Base-by-base conservation (phyloP, 2,888 invertebrate genomes). In the Iselma pallidipennis region DNA sequence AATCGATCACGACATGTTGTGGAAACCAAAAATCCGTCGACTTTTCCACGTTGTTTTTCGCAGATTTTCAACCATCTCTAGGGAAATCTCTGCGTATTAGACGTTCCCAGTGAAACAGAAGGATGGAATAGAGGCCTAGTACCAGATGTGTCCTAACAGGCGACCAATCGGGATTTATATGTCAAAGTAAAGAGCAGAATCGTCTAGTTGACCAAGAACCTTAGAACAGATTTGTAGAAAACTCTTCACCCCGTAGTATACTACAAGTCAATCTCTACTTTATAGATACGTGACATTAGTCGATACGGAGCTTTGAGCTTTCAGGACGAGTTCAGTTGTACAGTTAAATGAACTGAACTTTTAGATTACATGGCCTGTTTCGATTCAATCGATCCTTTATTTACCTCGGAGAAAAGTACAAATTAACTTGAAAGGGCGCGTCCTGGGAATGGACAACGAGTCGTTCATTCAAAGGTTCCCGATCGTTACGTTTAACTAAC, bases 61-160 rank as follows among this genome's bases (percentile, higher is more conserved):
- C 71, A 72, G 67, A 67, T 70, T 71, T 45, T 3, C 45, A 68
- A 65, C 70, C 68, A 64, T 74, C 76, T 70, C 75, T 50, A 57
- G 76, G 76, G 76, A 77, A 77, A 77, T 77, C 74, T 76, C 71
- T 69, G 64, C 71, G 76, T 71, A 76, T 76, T 76, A 76, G 74
- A 73, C 52, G 71, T 68, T 66, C 68, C 70, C 68, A 66, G 63
- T 62, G 65, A 68, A 70, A 70, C 66, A 67, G 69, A 68, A 71
- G 65, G 70, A 67, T 71, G 61, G 66, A 67, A 70, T 74, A 71
- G 73, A 74, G 73, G 74, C 72, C 66, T 72, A 66, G 66, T 72
- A 67, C 73, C 74, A 73, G 72, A 45, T 45, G 45, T 45, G 45
- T 23, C 23, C 45, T 12, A 16, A 33, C 7, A 21, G 21, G 21